A percentile compares a stretch with the other conserved stretches of the same genome.
phyloP scores from a whole-genome alignment of 2,888 invertebrate species.

The Scaptodrosophila latifasciaeformis region DNA sequence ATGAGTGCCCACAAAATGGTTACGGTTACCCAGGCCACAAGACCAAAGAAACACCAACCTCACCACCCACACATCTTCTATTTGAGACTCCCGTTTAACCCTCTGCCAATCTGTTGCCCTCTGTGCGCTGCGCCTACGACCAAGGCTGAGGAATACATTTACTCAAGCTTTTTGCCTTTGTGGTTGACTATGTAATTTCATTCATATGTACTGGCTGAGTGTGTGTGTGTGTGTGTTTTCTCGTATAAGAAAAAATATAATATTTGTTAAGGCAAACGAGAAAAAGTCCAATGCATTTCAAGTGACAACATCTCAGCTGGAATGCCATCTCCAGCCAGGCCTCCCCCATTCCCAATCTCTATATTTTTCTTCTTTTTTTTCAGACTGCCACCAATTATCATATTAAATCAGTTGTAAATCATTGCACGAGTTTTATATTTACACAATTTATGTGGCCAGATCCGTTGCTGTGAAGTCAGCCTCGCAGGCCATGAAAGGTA shows the following conservation, averaged over 20 bases:
- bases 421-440: conserved; percentile 46
- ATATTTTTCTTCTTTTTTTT: conserved; percentile 41
- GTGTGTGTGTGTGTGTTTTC: too few relatives aligned
- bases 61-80: too few relatives aligned
- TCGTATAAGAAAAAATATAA: conserved; percentile 10
- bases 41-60: neutral
- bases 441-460: conserved; percentile 43
- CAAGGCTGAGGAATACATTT: too few relatives aligned
- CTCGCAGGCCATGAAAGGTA: conserved; percentile 17
- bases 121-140: too few relatives aligned
- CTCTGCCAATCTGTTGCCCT: too few relatives aligned
- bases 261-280: too few relatives aligned
- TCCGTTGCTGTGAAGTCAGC: conserved; percentile 13
- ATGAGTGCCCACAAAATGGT: conserved; percentile 21
- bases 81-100: too few relatives aligned
- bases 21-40: neutral
- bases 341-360: conserved; percentile 24
- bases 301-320: conserved; percentile 27
- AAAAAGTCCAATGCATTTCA: conserved; percentile 50
- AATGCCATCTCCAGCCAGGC: conserved; percentile 1
- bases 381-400: conserved; percentile 57
- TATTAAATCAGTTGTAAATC: conserved; percentile 59
- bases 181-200: conserved; percentile 35
- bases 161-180: too few relatives aligned
- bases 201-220: conserved; percentile 16